phyloP scores from a whole-genome alignment of 2,113 vertebrate genomes.

The Hippoglossus stenolepis region DNA sequence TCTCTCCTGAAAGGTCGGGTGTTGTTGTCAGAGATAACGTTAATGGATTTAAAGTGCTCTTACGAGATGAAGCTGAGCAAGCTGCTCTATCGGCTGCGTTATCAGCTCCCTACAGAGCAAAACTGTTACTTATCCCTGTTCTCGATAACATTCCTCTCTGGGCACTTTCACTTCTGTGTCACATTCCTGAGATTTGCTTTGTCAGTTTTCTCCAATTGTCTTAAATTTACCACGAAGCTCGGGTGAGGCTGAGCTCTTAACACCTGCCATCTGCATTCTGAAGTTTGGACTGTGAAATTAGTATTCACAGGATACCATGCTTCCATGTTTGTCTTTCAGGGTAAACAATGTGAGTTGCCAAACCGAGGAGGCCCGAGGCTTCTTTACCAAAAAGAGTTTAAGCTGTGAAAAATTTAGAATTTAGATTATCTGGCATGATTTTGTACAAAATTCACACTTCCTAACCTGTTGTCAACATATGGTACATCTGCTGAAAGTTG shows the following conservation, averaged over 20 bases:
- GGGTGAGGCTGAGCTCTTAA: constrained; percentile 26
- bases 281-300: constrained; percentile 36
- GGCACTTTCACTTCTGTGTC: constrained; percentile 35
- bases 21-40: constrained; percentile 21
- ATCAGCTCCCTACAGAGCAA: constrained; percentile 34
- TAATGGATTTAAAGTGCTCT: constrained; percentile 29
- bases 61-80: background rate
- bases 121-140: constrained; percentile 25
- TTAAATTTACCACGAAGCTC: constrained; percentile 37
- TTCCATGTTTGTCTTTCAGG: constrained; percentile 16
- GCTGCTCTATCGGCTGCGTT: constrained; percentile 18
- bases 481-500: too few relatives aligned
- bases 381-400: background rate
- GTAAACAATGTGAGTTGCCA: background rate
- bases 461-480: too few relatives aligned
- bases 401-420: background rate
- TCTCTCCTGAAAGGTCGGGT: constrained; percentile 1
- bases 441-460: too few relatives aligned
- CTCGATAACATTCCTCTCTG: constrained; percentile 30
- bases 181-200: constrained; percentile 38
- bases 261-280: constrained; percentile 40
- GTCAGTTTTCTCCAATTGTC: constrained; percentile 45
- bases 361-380: background rate
- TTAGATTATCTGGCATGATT: too few relatives aligned
- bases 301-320: background rate